These are phyloP conservation scores for Palloptera scutellata DNA, from an alignment of 2,888 invertebrate genomes.

Conservation along the genomic window DNA sequence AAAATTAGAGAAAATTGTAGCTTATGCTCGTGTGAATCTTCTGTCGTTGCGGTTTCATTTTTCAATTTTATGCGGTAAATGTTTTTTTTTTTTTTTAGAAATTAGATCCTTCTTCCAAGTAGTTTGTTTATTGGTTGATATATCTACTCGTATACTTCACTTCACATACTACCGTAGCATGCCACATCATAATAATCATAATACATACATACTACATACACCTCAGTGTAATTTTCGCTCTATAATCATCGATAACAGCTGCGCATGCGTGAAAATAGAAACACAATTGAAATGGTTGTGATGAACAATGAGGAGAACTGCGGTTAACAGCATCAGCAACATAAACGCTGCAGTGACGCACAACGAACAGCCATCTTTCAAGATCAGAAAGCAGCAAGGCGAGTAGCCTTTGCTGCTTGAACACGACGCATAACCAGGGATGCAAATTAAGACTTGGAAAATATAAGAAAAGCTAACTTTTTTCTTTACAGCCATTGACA, in stretches of 20 bases:
- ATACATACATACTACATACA: no score
- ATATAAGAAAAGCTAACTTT: no score
- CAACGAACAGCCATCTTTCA: not conserved
- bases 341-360: slow-evolving; percentile 8
- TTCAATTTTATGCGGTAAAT: slow-evolving; percentile 23
- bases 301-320: not conserved
- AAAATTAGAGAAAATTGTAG: slow-evolving; percentile 12
- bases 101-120: slow-evolving; percentile 35
- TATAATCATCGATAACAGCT: slow-evolving; percentile 36
- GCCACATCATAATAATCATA: no score
- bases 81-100: slow-evolving; percentile 33
- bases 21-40: slow-evolving; percentile 37
- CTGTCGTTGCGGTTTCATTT: slow-evolving; percentile 38
- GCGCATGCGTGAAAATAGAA: slow-evolving; percentile 39
- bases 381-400: slow-evolving; percentile 6
- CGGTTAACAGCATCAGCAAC: slow-evolving; percentile 28
- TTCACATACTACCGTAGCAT: no score
- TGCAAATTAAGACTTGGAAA: no score
- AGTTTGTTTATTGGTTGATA: not conserved
- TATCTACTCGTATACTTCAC: no score
- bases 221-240: no score
- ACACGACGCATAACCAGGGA: not conserved
- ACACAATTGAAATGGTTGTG: slow-evolving; percentile 32
- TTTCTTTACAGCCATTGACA: no score
- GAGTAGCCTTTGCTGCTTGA: slow-evolving; percentile 17